Conservation (phyloP, 2,888 invertebrate species). For the Nymphalis c-album region DNA sequence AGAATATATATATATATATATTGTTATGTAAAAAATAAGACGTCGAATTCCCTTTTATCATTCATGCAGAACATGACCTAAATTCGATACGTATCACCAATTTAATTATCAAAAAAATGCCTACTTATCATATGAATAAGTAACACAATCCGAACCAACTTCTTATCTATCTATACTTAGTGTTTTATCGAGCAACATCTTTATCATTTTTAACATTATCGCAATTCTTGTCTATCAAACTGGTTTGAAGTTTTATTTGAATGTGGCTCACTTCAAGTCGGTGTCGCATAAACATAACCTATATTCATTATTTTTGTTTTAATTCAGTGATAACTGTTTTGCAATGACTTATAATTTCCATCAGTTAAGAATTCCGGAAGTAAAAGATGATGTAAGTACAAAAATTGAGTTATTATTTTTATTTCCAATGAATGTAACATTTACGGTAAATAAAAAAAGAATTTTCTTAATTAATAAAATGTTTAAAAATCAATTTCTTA, state of each 20-base stretch:
- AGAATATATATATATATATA: too few relatives aligned
- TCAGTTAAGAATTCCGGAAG: slow-evolving; percentile 1
- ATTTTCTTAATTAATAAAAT: too few relatives aligned
- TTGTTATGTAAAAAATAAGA: too few relatives aligned
- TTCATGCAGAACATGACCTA: not conserved
- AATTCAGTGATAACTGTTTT: not conserved
- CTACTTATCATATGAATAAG: not conserved
- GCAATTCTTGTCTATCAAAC: slow-evolving; percentile 7
- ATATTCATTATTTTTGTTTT: slow-evolving; percentile 14
- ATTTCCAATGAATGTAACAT: too few relatives aligned
- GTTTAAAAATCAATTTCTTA: too few relatives aligned
- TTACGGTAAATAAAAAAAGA: too few relatives aligned
- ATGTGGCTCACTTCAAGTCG: slow-evolving; percentile 61
- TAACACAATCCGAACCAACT: not conserved
- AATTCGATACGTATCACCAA: not conserved
- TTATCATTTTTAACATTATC: slow-evolving; percentile 21
- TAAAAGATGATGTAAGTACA: slow-evolving; percentile 17
- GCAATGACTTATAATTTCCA: slow-evolving; percentile 15
- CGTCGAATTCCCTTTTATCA: too few relatives aligned
- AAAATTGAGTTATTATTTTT: not conserved
- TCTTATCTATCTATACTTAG: slow-evolving; percentile 3
- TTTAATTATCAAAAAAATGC: slow-evolving; percentile 2
- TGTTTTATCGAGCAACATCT: slow-evolving; percentile 4
- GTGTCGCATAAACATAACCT: slow-evolving; percentile 33
- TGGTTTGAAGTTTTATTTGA: slow-evolving; percentile 12